Conservation (phyloP, 2,113 vertebrate species). For the Chascanopsetta lugubris region DNA sequence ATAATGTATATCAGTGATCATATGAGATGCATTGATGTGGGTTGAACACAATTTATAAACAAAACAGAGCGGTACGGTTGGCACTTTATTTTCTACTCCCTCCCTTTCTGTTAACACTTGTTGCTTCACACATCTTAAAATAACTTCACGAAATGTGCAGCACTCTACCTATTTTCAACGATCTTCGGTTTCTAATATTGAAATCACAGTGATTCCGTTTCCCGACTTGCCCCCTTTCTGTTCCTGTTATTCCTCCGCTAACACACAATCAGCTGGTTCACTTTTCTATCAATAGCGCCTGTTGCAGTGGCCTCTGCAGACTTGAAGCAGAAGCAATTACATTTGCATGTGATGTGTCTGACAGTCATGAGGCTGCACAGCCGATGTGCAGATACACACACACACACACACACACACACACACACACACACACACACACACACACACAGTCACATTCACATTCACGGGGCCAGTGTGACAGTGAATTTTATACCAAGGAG, state of each 20-base stretch:
- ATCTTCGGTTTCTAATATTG: background rate
- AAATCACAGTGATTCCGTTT: background rate
- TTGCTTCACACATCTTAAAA: conserved; percentile 5
- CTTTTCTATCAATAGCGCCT: background rate
- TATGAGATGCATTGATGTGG: no score
- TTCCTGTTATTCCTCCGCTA: conserved; percentile 14
- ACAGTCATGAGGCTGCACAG: conserved; percentile 38
- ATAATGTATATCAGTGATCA: no score
- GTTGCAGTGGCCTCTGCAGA: conserved; percentile 2
- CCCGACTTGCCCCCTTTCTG: background rate
- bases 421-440: no score
- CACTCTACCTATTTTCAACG: background rate
- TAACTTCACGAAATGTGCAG: background rate
- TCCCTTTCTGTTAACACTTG: background rate
- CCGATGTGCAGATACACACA: background rate
- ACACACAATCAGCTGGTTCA: conserved; percentile 26
- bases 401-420: no score
- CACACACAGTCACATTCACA: conserved; percentile 13
- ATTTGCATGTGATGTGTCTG: conserved; percentile 27
- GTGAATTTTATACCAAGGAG: conserved; percentile 13
- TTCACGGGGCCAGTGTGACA: conserved; percentile 4
- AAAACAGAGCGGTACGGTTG: no score
- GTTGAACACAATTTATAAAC: no score
- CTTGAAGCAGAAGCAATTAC: background rate
- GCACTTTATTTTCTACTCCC: background rate